phyloP scores from a whole-genome alignment of 2,113 vertebrate species.

The Oenanthe melanoleuca region DNA sequence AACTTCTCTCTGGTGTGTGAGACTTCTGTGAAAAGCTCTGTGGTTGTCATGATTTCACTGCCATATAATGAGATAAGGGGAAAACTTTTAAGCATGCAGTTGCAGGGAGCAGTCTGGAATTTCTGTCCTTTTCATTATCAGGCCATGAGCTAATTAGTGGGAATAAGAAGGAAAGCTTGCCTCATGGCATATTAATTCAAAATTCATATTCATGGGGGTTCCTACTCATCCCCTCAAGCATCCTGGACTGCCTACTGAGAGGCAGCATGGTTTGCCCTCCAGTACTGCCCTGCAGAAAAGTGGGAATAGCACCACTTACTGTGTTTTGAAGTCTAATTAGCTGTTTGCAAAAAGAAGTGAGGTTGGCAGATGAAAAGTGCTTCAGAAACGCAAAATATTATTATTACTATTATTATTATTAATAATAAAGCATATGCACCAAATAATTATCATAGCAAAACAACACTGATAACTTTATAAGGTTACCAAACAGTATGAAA shows the following conservation, averaged over 20 bases:
- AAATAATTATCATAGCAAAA: constrained; percentile 16
- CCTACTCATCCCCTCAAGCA: constrained; percentile 46
- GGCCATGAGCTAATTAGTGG: constrained; percentile 46
- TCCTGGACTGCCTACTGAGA: constrained; percentile 45
- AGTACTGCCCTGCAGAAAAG: constrained; percentile 49
- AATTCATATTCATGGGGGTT: constrained; percentile 50
- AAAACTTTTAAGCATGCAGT: not conserved
- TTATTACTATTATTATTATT: constrained; percentile 23
- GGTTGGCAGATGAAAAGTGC: constrained; percentile 48
- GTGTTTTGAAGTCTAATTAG: constrained; percentile 68
- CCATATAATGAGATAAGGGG: not conserved
- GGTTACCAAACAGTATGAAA: not conserved
- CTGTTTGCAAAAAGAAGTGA: constrained; percentile 57
- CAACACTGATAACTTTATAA: not conserved
- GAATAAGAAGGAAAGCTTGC: constrained; percentile 28
- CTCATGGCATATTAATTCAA: constrained; percentile 44
- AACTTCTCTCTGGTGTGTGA: not conserved
- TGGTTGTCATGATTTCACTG: not conserved
- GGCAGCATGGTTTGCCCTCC: constrained; percentile 48
- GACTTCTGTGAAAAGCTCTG: not conserved
- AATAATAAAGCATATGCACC: not conserved
- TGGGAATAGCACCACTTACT: constrained; percentile 58
- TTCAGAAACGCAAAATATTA: constrained; percentile 64
- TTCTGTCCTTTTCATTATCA: constrained; percentile 42
- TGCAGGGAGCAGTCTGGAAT: not conserved